These are phyloP conservation scores for Gorsachius magnificus DNA, from an alignment of 2,797 vertebrate species.

Conservation along the genomic window DNA sequence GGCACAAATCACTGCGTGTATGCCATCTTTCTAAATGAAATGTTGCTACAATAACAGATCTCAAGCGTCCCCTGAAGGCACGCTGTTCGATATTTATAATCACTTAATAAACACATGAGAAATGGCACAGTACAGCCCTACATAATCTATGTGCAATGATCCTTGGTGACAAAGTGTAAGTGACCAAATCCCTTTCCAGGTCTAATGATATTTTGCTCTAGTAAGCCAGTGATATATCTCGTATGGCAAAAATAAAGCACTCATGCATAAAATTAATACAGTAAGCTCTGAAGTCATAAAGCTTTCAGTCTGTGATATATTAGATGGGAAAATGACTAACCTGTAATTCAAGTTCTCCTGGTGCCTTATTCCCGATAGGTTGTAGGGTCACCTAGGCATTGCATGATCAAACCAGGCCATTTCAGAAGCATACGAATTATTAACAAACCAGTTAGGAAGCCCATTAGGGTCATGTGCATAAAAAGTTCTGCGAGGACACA, in stretches of 20 bases:
- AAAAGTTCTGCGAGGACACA: not conserved
- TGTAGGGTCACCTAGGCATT: slow-evolving; percentile 54
- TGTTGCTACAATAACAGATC: slow-evolving; percentile 17
- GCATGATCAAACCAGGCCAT: not conserved
- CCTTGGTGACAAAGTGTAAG: slow-evolving; percentile 68
- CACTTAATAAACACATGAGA: slow-evolving; percentile 69
- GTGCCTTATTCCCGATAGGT: slow-evolving; percentile 7
- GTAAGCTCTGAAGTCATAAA: slow-evolving; percentile 68
- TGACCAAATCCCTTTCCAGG: slow-evolving; percentile 65
- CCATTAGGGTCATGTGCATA: not conserved
- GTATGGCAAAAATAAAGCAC: slow-evolving; percentile 70
- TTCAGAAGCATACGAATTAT: not conserved
- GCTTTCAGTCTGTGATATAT: slow-evolving; percentile 60
- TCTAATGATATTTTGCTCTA: slow-evolving; percentile 64
- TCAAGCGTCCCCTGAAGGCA: slow-evolving; percentile 25
- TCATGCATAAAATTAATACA: slow-evolving; percentile 77
- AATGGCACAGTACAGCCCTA: slow-evolving; percentile 44
- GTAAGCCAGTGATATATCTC: slow-evolving; percentile 57
- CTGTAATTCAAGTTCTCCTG: slow-evolving; percentile 39
- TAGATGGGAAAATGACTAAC: slow-evolving; percentile 49
- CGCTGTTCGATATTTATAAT: slow-evolving; percentile 41
- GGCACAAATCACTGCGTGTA: not conserved
- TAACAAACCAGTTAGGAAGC: not conserved
- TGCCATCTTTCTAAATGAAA: slow-evolving; percentile 25
- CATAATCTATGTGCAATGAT: slow-evolving; percentile 67